Evolutionary conservation across 2,113 vertebrate genomes (phyloP).

Genomic region (Catharus bicknelli): DNA sequence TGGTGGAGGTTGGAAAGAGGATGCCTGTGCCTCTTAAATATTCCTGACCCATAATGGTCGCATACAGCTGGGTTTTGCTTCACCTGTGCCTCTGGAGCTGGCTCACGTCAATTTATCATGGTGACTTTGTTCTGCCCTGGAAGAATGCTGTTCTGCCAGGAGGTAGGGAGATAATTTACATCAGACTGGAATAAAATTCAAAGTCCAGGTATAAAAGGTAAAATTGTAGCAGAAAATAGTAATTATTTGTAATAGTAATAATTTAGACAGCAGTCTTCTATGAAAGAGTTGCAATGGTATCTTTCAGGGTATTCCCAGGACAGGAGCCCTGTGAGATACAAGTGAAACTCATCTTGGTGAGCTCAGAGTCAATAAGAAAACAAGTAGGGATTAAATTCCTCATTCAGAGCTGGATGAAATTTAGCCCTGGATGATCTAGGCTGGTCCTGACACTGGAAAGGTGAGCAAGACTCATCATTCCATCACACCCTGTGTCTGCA

Average conservation of each 20-base stretch:
- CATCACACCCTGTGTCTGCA: background rate
- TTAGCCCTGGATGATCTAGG: background rate
- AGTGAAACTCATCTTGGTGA: background rate
- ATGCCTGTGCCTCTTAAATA: background rate
- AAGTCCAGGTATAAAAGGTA: background rate
- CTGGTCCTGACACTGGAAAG: background rate
- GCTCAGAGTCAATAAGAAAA: background rate
- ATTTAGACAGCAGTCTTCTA: background rate
- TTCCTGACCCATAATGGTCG: background rate
- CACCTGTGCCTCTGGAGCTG: background rate
- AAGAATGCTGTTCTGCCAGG: background rate
- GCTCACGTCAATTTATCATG: background rate
- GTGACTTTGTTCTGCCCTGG: background rate
- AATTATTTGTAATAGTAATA: background rate
- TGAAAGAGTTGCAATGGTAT: background rate
- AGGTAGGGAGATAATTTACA: background rate
- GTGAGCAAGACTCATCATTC: rapidly evolving
- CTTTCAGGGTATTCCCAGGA: background rate
- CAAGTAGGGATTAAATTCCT: background rate
- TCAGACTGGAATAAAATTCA: background rate
- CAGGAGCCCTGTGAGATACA: background rate
- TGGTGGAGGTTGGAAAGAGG: background rate
- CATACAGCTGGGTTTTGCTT: background rate
- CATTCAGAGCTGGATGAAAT: background rate
- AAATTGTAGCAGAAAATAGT: background rate